Evolutionary conservation across 2,797 vertebrate species (phyloP).

Genomic region (Borostomias antarcticus): DNA sequence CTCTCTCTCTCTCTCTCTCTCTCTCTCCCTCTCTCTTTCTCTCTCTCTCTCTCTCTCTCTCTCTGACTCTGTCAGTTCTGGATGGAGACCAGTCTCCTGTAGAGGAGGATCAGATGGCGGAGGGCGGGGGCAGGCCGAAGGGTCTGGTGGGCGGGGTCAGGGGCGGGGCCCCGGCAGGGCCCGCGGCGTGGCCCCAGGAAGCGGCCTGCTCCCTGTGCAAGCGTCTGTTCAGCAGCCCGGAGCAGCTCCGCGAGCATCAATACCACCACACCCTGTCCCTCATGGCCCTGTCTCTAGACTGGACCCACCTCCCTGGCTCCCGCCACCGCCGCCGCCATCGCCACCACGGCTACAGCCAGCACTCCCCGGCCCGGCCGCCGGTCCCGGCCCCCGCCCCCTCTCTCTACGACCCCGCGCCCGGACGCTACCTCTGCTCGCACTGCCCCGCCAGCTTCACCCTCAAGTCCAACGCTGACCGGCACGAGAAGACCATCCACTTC

Average conservation of each 20-base stretch:
- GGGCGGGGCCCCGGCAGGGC: slow-evolving; percentile 58
- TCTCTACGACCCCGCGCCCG: slow-evolving; percentile 45
- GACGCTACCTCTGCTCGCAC: slow-evolving; percentile 81
- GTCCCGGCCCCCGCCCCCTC: too few relatives aligned
- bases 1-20: slow-evolving; percentile 29
- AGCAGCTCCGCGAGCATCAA: slow-evolving; percentile 80
- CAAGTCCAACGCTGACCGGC: slow-evolving; percentile 84
- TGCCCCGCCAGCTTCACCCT: slow-evolving; percentile 84
- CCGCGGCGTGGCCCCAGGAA: slow-evolving; percentile 61
- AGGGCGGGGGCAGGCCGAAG: slow-evolving; percentile 58
- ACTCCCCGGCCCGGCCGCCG: too few relatives aligned
- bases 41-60: slow-evolving; percentile 11
- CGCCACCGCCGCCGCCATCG: slow-evolving; percentile 29
- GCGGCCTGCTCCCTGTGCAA: slow-evolving; percentile 82
- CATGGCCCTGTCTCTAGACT: slow-evolving; percentile 72
- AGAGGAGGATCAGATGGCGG: slow-evolving; percentile 70
- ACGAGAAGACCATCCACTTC: slow-evolving; percentile 81
- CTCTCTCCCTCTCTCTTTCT: slow-evolving; percentile 12
- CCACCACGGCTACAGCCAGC: slow-evolving; percentile 34
- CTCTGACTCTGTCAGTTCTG: slow-evolving; percentile 57
- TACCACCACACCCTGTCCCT: slow-evolving; percentile 74
- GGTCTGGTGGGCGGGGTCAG: slow-evolving; percentile 55
- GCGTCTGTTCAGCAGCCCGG: slow-evolving; percentile 77
- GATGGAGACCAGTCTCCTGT: slow-evolving; percentile 64
- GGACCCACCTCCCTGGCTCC: slow-evolving; percentile 44